Evolutionary conservation across 2,888 invertebrate species (phyloP).

Genomic region (Dasypolia templi): DNA sequence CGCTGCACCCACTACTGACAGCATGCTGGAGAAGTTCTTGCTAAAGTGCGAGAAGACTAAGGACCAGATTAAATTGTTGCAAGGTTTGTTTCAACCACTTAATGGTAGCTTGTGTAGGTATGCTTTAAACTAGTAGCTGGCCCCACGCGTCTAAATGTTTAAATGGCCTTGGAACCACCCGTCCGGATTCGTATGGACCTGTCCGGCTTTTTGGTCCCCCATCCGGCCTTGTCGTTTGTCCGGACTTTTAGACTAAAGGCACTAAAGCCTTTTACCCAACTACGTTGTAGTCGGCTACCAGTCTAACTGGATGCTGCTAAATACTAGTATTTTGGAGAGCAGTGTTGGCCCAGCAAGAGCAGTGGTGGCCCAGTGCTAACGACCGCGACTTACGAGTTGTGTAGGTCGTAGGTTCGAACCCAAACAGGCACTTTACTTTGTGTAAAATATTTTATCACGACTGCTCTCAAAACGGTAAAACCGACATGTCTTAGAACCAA

Average conservation of each 20-base stretch:
- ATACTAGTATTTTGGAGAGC: background rate
- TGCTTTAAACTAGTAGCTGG: background rate
- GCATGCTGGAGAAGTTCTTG: constrained; percentile 91
- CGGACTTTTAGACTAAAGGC: background rate
- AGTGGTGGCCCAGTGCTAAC: too few relatives aligned
- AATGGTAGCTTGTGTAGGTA: background rate
- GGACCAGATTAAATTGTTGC: constrained; percentile 86
- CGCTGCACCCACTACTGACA: constrained; percentile 93
- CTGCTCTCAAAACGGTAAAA: too few relatives aligned
- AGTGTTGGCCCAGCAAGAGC: too few relatives aligned
- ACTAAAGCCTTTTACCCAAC: background rate
- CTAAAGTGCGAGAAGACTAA: constrained; percentile 90
- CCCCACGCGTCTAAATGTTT: background rate
- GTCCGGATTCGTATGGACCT: background rate
- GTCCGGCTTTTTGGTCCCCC: too few relatives aligned
- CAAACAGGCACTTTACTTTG: too few relatives aligned
- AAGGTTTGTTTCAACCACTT: constrained; percentile 76
- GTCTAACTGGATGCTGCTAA: background rate
- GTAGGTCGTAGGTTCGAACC: too few relatives aligned
- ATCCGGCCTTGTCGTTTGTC: background rate
- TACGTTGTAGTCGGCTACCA: background rate
- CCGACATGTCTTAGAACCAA: too few relatives aligned
- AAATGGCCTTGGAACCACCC: background rate
- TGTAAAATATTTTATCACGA: too few relatives aligned
- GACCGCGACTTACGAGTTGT: too few relatives aligned